Percentiles rank a stretch among this genome's conserved stretches.
Conservation (phyloP, 1,140 invertebrate species). For the Scaptomyza montana region DNA sequence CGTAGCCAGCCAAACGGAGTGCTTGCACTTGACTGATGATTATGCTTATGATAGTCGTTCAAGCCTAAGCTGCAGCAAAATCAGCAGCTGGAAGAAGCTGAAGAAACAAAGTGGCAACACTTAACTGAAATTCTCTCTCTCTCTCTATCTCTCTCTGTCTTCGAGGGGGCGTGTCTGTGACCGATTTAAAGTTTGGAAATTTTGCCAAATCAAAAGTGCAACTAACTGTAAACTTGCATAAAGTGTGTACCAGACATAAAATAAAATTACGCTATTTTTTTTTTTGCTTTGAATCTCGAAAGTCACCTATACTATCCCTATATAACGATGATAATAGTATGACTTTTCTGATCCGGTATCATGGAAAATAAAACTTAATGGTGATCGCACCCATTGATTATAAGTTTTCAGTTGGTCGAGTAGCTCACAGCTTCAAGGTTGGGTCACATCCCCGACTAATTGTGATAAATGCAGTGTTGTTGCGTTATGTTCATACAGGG, state of each 20-base stretch:
- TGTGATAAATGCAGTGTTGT: no score
- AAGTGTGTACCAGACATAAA: not conserved
- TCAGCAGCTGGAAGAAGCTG: not conserved
- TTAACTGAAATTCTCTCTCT: slow-evolving; percentile 23
- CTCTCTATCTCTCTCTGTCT: no score
- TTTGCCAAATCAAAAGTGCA: slow-evolving; percentile 23
- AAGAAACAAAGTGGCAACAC: not conserved
- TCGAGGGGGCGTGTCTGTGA: slow-evolving; percentile 7
- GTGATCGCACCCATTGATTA: no score
- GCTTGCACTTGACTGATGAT: slow-evolving; percentile 37
- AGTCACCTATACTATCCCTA: no score
- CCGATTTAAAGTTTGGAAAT: slow-evolving; percentile 4
- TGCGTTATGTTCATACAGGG: no score
- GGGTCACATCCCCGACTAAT: no score
- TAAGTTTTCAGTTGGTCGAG: no score
- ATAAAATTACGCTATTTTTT: not conserved
- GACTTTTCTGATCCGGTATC: no score
- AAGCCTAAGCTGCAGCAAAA: not conserved
- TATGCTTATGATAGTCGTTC: slow-evolving; percentile 18
- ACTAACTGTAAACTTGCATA: not conserved
- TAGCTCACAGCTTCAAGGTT: no score
- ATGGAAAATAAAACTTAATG: no score
- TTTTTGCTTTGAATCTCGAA: no score
- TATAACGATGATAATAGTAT: no score
- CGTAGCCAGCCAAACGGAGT: slow-evolving; percentile 14